Base-by-base conservation (phyloP, 2,797 vertebrate species). In the Chrosomus eos region DNA sequence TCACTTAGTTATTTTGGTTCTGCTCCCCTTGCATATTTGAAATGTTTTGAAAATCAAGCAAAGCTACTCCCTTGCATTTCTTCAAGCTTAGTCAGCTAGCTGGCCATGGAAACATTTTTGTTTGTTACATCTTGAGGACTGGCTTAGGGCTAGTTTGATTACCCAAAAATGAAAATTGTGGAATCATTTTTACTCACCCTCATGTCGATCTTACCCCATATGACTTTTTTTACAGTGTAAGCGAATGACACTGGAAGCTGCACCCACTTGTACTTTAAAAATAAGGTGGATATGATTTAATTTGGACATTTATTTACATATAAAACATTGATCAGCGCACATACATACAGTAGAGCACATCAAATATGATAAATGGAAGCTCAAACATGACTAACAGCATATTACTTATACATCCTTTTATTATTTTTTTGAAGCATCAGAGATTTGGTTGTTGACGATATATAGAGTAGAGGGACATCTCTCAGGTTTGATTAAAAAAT, bases 1-100 rank as follows among this genome's bases (percentile, higher is more conserved):
- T 58, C 21, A 31, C 7, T 4, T 28, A 31, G 31, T 68, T 40
- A 8, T 66, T 51, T 21, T 74, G 40, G 28, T 83, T 75, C 16
- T 73, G 33, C 45, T 80, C 28, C 36, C 19, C 16, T 64, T 48
- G 58, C 8, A 28, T 85, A 7, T 71, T 74, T 81, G 8, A 74
- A 51, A 43, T 68, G 31, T 31, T 83, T 84, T 33, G 2, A 70
- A 48, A 79, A 62, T 78, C 74, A 40, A 43, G 82, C 51, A 71
- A 43, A 43, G 38, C 31, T 80, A 45, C 45, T 77, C 45, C 23
- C 36, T 36, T 51, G 55, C 21, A 73, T 82, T 82, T 73, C 19
- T 62, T 78, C 21, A 13, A 82, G 40, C 23, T 51, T 36, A 51
- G 21, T 38, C 78, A 60, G 28, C 13, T 31, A 21, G 26, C 19